Conservation (phyloP, 2,888 invertebrate genomes). For the Timema podura region DNA sequence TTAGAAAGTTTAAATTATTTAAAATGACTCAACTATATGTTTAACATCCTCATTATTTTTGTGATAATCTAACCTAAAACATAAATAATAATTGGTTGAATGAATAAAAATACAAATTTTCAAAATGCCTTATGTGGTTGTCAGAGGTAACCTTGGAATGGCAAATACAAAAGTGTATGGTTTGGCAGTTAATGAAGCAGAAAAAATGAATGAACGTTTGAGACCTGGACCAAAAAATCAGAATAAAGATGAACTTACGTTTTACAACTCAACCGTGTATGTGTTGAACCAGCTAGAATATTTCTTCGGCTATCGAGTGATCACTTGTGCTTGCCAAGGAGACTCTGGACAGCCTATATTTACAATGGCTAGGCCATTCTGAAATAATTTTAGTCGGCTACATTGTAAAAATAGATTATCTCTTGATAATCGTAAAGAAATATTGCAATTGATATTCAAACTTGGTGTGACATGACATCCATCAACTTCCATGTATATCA, state of each 20-base stretch:
- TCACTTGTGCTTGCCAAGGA: conserved; percentile 33
- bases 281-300: conserved; percentile 37
- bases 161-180: conserved; percentile 37
- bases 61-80: no score
- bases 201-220: conserved; percentile 27
- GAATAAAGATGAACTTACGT: conserved; percentile 34
- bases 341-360: conserved; percentile 32
- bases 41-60: no score
- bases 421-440: neutral
- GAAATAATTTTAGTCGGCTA: neutral
- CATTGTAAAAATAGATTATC: neutral
- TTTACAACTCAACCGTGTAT: conserved; percentile 36
- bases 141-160: conserved; percentile 36
- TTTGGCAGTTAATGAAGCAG: conserved; percentile 32
- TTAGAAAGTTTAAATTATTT: no score
- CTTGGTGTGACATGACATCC: no score
- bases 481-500: no score
- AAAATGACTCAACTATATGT: no score
- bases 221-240: conserved; percentile 34
- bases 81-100: no score
- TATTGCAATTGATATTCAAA: no score
- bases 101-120: no score
- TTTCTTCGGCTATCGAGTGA: conserved; percentile 34
- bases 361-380: conserved; percentile 28
- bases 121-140: conserved; percentile 36